Evolutionary conservation across 2,797 vertebrate species (phyloP), one percentile per base, ranked within the genome.

Genomic region (Microctenopoma lineatum): DNA sequence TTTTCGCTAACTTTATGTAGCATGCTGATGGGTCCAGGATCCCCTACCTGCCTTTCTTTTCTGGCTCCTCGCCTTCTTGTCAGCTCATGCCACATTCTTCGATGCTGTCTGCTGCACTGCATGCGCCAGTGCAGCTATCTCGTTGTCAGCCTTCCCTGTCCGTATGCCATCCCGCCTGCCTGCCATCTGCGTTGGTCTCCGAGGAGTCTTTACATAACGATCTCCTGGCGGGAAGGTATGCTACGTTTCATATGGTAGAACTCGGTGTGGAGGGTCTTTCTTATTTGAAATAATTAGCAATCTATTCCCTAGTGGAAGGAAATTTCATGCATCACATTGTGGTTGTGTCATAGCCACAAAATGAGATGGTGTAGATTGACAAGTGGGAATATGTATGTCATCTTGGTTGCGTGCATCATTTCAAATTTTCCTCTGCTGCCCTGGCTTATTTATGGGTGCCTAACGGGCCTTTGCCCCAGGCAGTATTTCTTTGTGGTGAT

Each of bases 171-270:
- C 60, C 55, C 15, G 58, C 72, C 77, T 70, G 80, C 58, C 79
- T 69, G 65, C 84, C 77, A 80, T 84, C 73, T 87, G 87, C 70
- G 73, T 63, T 68, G 44, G 41, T 73, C 73, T 73, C 77, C 44
- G 36, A 34, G 53, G 65, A 75, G 72, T 52, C 48, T 62, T 82
- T 84, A 59, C 72, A 65, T 75, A 80, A 80, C 71, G 10, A 26
- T 60, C 73, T 71, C 59, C 74, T 78, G 64, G 68, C 56, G 32
- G 39, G 36, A 62, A 59, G 73, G 41, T 11, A 66, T 75, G 26
- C 78, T 62, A 32, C 51, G 1, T 44, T 73, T 36, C 48, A 14
- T 39, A n/a, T 1, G 8, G 47, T 55, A n/a, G 7, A 29, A 29
- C 27, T 27, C 1, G 27, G 51, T 21, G 44, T 9, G 14, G 47